Evolutionary conservation across 2,113 vertebrate species (phyloP).

Genomic region (Rhynchomys soricoides): DNA sequence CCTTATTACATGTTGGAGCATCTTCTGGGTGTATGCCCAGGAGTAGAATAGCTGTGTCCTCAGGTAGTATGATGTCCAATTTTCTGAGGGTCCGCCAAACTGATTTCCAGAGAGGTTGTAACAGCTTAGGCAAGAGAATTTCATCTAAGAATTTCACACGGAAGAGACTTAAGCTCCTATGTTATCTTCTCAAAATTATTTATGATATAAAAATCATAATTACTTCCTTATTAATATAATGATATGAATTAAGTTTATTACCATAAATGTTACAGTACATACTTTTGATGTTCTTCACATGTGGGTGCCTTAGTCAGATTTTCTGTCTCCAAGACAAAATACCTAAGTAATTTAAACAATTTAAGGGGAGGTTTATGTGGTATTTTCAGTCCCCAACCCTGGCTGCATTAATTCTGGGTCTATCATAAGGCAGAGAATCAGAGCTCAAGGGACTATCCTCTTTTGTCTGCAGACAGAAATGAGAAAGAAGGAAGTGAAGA

Average conservation of each 20-base stretch:
- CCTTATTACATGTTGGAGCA: too few species aligned
- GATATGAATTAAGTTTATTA: not conserved
- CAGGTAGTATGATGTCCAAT: too few species aligned
- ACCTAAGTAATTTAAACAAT: not conserved
- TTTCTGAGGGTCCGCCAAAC: too few species aligned
- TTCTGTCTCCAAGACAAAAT: not conserved
- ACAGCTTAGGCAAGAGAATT: not conserved
- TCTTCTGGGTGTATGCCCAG: too few species aligned
- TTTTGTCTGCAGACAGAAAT: not conserved
- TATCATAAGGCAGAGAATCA: not conserved
- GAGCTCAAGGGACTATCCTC: not conserved
- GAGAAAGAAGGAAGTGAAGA: not conserved
- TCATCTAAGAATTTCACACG: not conserved
- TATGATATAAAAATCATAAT: not conserved
- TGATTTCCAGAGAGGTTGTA: too few species aligned
- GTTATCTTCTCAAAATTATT: not conserved
- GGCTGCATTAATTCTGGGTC: not conserved
- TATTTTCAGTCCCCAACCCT: too few species aligned
- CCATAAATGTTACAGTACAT: not conserved
- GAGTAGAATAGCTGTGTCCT: too few species aligned
- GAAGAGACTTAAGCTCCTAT: not conserved
- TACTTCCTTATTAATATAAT: not conserved
- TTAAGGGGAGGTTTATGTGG: not conserved
- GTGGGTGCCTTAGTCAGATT: not conserved
- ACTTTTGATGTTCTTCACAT: not conserved